phyloP scores from a whole-genome alignment of 2,888 invertebrate genomes.

The Heteromurus nitidus region DNA sequence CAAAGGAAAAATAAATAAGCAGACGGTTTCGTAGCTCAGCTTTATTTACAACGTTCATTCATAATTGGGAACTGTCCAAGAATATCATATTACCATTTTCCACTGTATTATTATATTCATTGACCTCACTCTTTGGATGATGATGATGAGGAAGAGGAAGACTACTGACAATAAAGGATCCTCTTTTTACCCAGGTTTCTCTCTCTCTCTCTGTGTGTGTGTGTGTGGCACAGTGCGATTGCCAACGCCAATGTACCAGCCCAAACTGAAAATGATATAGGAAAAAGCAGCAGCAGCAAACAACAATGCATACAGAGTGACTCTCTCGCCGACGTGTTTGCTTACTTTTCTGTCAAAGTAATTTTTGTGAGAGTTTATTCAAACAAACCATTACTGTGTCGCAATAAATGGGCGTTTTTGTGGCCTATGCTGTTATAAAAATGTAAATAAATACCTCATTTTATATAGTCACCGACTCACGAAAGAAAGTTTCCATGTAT shows the following conservation, averaged over 20 bases:
- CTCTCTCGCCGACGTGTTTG: constrained; percentile 18
- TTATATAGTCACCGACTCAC: too few species aligned
- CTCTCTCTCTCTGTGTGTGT: neutral
- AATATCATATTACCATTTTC: constrained; percentile 57
- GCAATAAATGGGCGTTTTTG: constrained; percentile 55
- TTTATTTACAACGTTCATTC: constrained; percentile 20
- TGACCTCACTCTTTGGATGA: constrained; percentile 36
- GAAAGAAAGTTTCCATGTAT: too few species aligned
- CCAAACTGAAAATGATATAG: too few species aligned
- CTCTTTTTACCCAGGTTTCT: constrained; percentile 19
- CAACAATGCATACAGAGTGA: neutral
- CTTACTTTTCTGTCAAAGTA: constrained; percentile 44
- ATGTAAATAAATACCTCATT: constrained; percentile 18
- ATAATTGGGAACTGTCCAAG: constrained; percentile 58
- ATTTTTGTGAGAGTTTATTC: constrained; percentile 39
- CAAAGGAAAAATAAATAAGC: constrained; percentile 20
- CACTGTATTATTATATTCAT: constrained; percentile 48
- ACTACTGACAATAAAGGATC: neutral
- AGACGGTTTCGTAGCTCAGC: constrained; percentile 23
- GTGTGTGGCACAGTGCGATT: neutral
- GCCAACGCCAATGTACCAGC: too few species aligned
- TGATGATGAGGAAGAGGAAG: constrained; percentile 19
- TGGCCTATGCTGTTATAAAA: constrained; percentile 46
- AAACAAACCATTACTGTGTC: constrained; percentile 46
- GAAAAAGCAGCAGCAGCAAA: constrained; percentile 1